These are phyloP conservation scores for Salpingus planirostris DNA, from an alignment of 2,888 invertebrate species.

Conservation along the genomic window DNA sequence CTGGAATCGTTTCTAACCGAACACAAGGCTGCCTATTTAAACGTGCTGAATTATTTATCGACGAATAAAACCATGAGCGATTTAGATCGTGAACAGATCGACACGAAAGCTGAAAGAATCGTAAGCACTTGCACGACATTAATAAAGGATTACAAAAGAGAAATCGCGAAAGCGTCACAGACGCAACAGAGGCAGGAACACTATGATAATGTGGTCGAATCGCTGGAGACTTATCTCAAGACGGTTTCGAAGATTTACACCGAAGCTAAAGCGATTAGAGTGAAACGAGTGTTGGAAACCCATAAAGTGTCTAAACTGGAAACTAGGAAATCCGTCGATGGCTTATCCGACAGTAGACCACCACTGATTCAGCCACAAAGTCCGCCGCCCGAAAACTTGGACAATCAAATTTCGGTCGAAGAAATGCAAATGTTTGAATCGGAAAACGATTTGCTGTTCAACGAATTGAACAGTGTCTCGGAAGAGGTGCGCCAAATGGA, in stretches of 20 bases:
- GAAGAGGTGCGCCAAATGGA: constrained; percentile 88
- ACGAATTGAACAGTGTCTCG: constrained; percentile 78
- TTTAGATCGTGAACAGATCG: constrained; percentile 77
- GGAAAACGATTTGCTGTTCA: constrained; percentile 80
- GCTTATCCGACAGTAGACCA: constrained; percentile 6
- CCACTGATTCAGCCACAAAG: constrained; percentile 3
- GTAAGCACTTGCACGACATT: constrained; percentile 72
- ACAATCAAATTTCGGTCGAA: constrained; percentile 67
- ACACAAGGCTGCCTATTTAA: constrained; percentile 78
- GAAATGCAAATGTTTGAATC: constrained; percentile 89
- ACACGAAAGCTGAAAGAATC: constrained; percentile 74
- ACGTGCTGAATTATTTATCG: constrained; percentile 63
- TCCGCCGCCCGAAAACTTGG: constrained; percentile 37
- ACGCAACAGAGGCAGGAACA: constrained; percentile 66
- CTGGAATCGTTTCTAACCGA: constrained; percentile 73
- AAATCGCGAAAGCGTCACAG: constrained; percentile 47
- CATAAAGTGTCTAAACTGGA: constrained; percentile 71
- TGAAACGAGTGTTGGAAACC: constrained; percentile 76
- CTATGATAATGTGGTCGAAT: constrained; percentile 62
- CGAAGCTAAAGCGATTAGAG: constrained; percentile 78
- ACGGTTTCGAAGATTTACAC: constrained; percentile 79
- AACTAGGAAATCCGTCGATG: constrained; percentile 11
- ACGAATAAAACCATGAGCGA: constrained; percentile 70
- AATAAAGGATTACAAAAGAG: constrained; percentile 65
- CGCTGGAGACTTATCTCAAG: constrained; percentile 74